Evolutionary conservation across 2,113 vertebrate genomes (phyloP), one percentile per base, ranked within the genome.

Genomic region (Atractosteus spatula): DNA sequence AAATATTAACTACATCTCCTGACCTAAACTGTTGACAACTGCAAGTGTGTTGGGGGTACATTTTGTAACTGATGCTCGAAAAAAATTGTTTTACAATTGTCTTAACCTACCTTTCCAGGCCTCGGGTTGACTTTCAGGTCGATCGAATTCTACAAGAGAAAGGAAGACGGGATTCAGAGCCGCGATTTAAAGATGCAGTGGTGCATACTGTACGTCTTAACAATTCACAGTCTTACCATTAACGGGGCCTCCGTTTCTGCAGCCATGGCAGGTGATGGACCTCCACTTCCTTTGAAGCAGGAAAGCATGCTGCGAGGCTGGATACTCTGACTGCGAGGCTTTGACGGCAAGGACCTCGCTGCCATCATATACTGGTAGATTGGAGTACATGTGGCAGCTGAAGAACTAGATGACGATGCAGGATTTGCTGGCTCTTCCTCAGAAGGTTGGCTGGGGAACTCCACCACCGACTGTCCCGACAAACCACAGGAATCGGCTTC

Each of bases 361-460:
- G 71, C 71, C 45, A 72, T 81, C 68, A 83, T 67, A 70, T 78
- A 85, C 43, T 80, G 51, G 77, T 80, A 81, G 8, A 78, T 75
- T 3, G 81, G 83, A 2, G 73, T 66, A 17, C 44, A 68, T 12
- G 67, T 3, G n/a, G 57, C 16, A 41, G 55, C 69, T 56, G 7
- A 56, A n/a, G 41, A 55, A 17, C 55, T 62, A 13, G 17, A 42
- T 51, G 17, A 44, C 13, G 11, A 2, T 7, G 3, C 29, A 62
- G 71, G 55, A 14, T 55, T 55, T 17, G 62, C 42, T 14, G 5
- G 56, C 16, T 45, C 17, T 17, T 55, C 61, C 57, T 55, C 10
- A 3, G 59, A 62, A 67, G 29, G 16, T 14, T 41, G 8, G 41
- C 29, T 65, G 56, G 10, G 55, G 62, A 16, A 17, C 0, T 59